A percentile compares a stretch with the other conserved stretches of the same genome.
Evolutionary conservation across 2,113 vertebrate species (phyloP).

Genomic region (Leucosticte australis): DNA sequence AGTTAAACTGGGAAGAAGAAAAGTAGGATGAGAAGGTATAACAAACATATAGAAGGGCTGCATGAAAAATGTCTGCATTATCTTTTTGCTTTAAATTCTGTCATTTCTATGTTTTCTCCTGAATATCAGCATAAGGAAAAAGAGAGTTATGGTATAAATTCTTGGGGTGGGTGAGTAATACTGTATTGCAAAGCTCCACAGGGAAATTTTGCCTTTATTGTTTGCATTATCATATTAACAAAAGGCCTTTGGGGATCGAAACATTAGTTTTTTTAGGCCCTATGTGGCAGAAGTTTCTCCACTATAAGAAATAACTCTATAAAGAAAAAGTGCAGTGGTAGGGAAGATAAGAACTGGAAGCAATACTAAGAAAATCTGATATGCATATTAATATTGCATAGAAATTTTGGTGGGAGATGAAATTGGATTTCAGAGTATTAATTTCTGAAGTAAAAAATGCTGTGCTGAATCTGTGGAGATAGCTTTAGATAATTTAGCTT

Average conservation of each 20-base stretch:
- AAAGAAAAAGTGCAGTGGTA: not conserved
- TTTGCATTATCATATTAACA: not conserved
- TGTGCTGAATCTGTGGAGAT: not conserved
- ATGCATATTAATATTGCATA: not conserved
- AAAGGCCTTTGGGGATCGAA: not conserved
- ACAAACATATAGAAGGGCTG: not conserved
- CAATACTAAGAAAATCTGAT: not conserved
- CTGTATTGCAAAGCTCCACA: not conserved
- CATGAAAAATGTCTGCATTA: not conserved
- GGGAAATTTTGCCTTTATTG: not conserved
- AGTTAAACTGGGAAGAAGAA: not conserved
- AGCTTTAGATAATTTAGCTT: not conserved
- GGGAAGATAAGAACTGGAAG: not conserved
- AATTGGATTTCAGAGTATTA: constrained; percentile 18
- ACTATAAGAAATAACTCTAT: not conserved
- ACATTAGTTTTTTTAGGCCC: not conserved
- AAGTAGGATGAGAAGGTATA: not conserved
- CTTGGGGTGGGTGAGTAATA: not conserved
- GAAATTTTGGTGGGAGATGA: not conserved
- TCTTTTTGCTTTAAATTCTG: not conserved
- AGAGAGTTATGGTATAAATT: not conserved
- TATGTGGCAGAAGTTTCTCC: not conserved
- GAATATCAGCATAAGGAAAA: not conserved
- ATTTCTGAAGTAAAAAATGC: not conserved
- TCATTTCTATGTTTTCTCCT: not conserved